A percentile compares a stretch with the other conserved stretches of the same genome.
Evolutionary conservation across 2,797 vertebrate species (phyloP).

Genomic region (Darevskia mixta): DNA sequence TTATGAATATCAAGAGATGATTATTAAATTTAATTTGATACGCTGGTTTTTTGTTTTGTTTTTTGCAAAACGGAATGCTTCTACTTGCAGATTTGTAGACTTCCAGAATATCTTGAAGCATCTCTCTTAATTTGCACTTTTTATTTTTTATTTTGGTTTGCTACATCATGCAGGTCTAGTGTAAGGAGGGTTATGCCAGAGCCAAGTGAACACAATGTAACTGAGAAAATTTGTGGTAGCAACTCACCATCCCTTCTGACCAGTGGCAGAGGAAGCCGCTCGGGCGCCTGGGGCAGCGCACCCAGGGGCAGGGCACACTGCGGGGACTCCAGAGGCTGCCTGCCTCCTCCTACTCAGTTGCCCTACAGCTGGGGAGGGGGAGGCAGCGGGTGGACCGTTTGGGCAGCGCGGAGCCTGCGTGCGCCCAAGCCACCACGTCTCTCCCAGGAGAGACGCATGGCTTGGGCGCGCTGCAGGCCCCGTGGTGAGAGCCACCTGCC

Average conservation of each 20-base stretch:
- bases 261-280: no score
- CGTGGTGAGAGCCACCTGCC: no score
- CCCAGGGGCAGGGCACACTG: no score
- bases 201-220: not conserved
- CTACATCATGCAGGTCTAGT: not conserved
- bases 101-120: not conserved
- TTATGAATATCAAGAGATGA: not conserved
- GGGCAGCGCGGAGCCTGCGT: no score
- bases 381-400: no score
- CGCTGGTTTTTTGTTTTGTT: not conserved
- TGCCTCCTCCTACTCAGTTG: no score
- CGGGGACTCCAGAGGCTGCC: no score
- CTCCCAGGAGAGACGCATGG: no score
- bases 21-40: slow-evolving; percentile 4
- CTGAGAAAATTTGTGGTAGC: not conserved
- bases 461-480: no score
- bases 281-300: no score
- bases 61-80: not conserved
- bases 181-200: not conserved
- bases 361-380: no score
- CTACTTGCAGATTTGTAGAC: not conserved
- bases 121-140: not conserved
- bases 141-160: not conserved
- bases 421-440: rapidly evolving
- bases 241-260: not conserved